Evolutionary conservation across 2,113 vertebrate species (phyloP).

Genomic region (Tympanuchus pallidicinctus): DNA sequence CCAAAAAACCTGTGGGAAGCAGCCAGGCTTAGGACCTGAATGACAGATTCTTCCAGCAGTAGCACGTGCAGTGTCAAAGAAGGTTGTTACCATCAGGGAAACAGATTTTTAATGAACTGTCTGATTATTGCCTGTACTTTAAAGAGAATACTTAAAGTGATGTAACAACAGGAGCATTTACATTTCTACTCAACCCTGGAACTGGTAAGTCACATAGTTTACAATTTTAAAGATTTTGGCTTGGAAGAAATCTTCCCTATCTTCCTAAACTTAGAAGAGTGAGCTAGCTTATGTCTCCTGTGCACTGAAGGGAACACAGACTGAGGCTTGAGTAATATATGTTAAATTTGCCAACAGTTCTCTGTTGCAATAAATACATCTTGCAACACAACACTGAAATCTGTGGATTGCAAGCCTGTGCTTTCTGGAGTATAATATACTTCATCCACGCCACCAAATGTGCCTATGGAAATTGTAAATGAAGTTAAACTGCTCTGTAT

Average conservation of each 20-base stretch:
- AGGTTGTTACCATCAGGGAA: background rate
- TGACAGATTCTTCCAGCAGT: background rate
- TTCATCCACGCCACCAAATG: conserved; percentile 40
- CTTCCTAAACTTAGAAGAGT: background rate
- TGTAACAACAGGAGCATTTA: background rate
- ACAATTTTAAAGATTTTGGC: background rate
- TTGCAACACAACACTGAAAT: conserved; percentile 55
- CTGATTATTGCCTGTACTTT: background rate
- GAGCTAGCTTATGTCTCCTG: background rate
- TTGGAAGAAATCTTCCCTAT: background rate
- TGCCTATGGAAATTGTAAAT: conserved; percentile 10
- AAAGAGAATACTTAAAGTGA: conserved; percentile 23
- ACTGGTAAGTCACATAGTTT: background rate
- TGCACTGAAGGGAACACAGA: background rate
- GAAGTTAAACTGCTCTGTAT: background rate
- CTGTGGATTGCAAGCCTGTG: conserved; percentile 7
- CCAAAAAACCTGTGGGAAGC: background rate
- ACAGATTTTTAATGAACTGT: background rate
- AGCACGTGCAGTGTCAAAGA: background rate
- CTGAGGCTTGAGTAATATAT: conserved; percentile 32
- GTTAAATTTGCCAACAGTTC: conserved; percentile 25
- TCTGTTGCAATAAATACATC: conserved; percentile 41
- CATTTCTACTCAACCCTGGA: background rate
- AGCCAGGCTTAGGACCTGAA: background rate
- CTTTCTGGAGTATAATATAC: background rate